Conservation (phyloP, 64 coral and sea anemone genomes). For the Porites australiensis region DNA sequence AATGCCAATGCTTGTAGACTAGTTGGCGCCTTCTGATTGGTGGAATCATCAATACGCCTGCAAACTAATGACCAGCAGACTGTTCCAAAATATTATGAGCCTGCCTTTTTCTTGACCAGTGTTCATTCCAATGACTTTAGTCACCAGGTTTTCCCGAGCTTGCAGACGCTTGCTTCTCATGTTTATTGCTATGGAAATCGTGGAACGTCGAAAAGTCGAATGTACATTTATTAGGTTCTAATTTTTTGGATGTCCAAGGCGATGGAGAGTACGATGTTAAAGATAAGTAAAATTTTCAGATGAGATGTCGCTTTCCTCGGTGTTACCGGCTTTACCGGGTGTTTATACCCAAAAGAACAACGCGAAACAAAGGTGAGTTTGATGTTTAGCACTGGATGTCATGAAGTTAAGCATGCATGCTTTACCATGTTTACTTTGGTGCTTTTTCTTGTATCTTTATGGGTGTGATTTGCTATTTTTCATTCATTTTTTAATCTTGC, state of each 20-base stretch:
- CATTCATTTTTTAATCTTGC: background rate
- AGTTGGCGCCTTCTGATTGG: conserved; percentile 99
- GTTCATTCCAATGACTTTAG: background rate
- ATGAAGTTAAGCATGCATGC: background rate
- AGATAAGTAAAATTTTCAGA: background rate
- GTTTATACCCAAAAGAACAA: conserved; percentile 34
- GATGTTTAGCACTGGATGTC: background rate
- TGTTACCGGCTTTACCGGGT: conserved; percentile 20
- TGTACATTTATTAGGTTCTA: background rate
- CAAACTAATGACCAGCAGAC: conserved; percentile 18
- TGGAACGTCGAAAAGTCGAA: background rate
- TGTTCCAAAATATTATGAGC: background rate
- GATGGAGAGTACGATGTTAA: background rate
- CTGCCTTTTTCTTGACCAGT: background rate
- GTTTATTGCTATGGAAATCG: conserved; percentile 38
- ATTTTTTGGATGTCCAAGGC: background rate
- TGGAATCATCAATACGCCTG: conserved; percentile 33
- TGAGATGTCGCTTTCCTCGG: conserved; percentile 35
- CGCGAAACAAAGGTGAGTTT: conserved; percentile 23
- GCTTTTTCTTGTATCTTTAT: background rate
- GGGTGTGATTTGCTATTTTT: background rate
- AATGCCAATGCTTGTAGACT: conserved; percentile 82
- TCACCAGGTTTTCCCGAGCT: background rate
- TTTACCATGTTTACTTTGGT: background rate
- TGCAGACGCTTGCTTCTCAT: background rate